Evolutionary conservation across 2,888 invertebrate genomes (phyloP).

Genomic region (Holacanthella duospinosa): DNA sequence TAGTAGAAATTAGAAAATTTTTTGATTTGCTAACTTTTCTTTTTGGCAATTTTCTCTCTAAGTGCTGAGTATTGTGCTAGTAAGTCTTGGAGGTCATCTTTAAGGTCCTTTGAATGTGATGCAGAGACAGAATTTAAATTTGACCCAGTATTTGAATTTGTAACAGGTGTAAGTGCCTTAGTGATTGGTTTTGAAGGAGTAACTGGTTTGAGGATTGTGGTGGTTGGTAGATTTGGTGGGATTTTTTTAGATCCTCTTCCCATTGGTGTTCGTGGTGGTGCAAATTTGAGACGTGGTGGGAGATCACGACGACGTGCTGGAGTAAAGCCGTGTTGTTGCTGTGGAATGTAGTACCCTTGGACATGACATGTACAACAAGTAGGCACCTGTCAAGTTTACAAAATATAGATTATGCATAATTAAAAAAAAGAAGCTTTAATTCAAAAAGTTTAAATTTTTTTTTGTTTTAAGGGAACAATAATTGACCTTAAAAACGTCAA

Average conservation of each 20-base stretch:
- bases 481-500: conserved; percentile 67
- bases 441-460: too few species aligned
- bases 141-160: conserved; percentile 14
- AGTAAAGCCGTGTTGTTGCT: conserved; percentile 21
- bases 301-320: conserved; percentile 26
- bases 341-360: conserved; percentile 51
- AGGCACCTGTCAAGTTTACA: conserved; percentile 55
- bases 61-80: conserved; percentile 30
- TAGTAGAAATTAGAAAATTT: not conserved
- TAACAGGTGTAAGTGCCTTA: conserved; percentile 8
- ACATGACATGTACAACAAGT: conserved; percentile 74
- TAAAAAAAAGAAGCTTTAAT: too few species aligned
- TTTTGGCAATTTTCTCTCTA: conserved; percentile 25
- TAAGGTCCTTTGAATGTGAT: conserved; percentile 12
- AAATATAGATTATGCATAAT: too few species aligned
- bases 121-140: not conserved
- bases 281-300: conserved; percentile 23
- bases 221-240: conserved; percentile 12
- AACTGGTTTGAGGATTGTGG: conserved; percentile 13
- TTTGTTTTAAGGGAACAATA: too few species aligned
- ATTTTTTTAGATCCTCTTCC: conserved; percentile 18
- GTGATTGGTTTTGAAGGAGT: conserved; percentile 6
- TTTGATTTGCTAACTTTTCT: conserved; percentile 16
- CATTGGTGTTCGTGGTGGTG: conserved; percentile 21
- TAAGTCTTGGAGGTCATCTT: conserved; percentile 24